Evolutionary conservation across 30 jellyfish, hydroid and myxozoan genomes (phyloP).

Genomic region (Hydractinia symbiolongicarpus): DNA sequence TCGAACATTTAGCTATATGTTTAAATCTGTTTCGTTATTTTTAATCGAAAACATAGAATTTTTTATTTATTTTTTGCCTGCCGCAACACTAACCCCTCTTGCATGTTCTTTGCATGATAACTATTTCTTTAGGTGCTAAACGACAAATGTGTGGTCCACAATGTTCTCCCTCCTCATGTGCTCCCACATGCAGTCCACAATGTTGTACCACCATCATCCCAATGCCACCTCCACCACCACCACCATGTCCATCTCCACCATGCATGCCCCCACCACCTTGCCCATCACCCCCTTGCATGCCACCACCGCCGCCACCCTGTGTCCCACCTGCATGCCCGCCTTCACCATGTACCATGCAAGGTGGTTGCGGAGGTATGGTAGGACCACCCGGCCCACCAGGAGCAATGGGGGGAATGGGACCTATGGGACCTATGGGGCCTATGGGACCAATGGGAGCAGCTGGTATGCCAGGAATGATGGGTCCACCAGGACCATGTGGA

Average conservation of each 20-base stretch:
- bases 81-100: too few relatives aligned
- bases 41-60: neutral
- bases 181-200: conserved; percentile 6
- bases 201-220: conserved; percentile 9
- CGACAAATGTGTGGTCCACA: too few relatives aligned
- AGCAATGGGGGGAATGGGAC: conserved; percentile 54
- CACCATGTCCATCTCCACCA: conserved; percentile 6
- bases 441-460: conserved; percentile 43
- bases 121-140: neutral
- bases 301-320: conserved; percentile 20
- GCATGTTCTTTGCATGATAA: conserved; percentile 43
- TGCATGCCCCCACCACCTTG: conserved; percentile 3
- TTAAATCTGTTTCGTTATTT: conserved; percentile 69
- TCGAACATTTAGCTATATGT: conserved; percentile 1
- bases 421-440: conserved; percentile 45
- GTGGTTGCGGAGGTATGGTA: neutral
- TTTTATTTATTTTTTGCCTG: too few relatives aligned
- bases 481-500: conserved; percentile 46
- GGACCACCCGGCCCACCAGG: conserved; percentile 39
- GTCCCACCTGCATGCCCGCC: conserved; percentile 17
- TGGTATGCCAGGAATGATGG: conserved; percentile 37
- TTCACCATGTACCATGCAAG: conserved; percentile 14
- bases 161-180: neutral
- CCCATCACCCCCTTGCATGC: neutral
- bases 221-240: conserved; percentile 16